Evolutionary conservation across 2,113 vertebrate species (phyloP), one percentile per base, ranked within the genome.

Genomic region (Crocuta crocuta): DNA sequence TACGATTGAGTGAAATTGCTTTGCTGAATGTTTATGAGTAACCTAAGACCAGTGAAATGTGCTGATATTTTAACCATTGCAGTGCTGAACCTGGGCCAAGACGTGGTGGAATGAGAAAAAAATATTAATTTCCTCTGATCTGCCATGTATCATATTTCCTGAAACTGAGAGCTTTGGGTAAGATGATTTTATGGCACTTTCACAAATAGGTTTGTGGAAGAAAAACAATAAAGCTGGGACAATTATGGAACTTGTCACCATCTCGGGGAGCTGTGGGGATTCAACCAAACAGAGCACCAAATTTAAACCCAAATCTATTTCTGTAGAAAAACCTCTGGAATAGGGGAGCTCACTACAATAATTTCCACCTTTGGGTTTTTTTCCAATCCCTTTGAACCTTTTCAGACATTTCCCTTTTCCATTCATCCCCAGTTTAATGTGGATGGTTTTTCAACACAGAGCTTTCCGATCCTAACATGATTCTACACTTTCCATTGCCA

Each of bases 21-120:
- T 98, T 98, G 98, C 98, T 98, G 98, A 99, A 99, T 99, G 99
- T 99, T 99, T 99, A 99, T 98, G 98, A 98, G 98, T 99, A 99
- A 99, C 95, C 97, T 98, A 99, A 98, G 98, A 98, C 81, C 93
- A 98, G 98, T 33, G 91, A 98, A 99, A 99, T 92, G 98, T 98
- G 98, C 97, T 97, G 98, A 98, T 97, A 96, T 97, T 98, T 99
- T 99, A 99, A 99, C 98, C 61, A 28, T 97, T 98, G 98, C 88
- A 90, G 79, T 31, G 45, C 98, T 97, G 92, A 95, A 80, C 35
- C 50, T 70, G 82, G 79, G 83, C 96, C 93, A 96, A 94, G 76
- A 76, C 26, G 43, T 76, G 78, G 24, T 0, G 61, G 0, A 15
- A 86, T 8, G 43, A 31, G 86, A 8, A 17, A 23, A 63, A 74